Percentiles rank a stretch among this genome's conserved stretches.
phyloP scores from a whole-genome alignment of 1,140 invertebrate species.

The Drosophila pseudoananassae region DNA sequence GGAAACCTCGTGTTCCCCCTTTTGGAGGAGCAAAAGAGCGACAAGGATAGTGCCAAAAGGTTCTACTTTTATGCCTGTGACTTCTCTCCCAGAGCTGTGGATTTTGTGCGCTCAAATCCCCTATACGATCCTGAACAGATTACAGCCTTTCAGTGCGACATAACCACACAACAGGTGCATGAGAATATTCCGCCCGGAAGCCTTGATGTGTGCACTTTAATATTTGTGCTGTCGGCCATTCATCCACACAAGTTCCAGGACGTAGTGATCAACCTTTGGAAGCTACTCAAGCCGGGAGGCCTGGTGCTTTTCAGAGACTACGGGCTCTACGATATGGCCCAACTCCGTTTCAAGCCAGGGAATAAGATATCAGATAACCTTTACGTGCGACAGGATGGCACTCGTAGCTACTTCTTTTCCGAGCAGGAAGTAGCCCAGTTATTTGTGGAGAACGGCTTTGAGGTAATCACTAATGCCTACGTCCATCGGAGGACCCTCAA shows the following conservation, averaged over 20 bases:
- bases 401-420: slow-evolving; percentile 94
- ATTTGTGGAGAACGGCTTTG: slow-evolving; percentile 89
- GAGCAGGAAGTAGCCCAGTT: slow-evolving; percentile 87
- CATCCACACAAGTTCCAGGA: slow-evolving; percentile 92
- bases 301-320: slow-evolving; percentile 97
- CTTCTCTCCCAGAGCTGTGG: slow-evolving; percentile 95
- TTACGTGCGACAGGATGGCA: slow-evolving; percentile 98
- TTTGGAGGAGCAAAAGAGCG: slow-evolving; percentile 89
- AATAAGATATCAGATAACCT: slow-evolving; percentile 97
- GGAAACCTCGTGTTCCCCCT: slow-evolving; percentile 98
- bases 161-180: slow-evolving; percentile 88
- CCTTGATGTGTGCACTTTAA: slow-evolving; percentile 95
- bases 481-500: slow-evolving; percentile 95
- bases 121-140: slow-evolving; percentile 85
- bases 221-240: slow-evolving; percentile 98
- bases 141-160: slow-evolving; percentile 91
- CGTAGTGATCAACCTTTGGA: slow-evolving; percentile 89
- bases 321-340: slow-evolving; percentile 98
- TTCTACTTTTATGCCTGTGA: slow-evolving; percentile 95
- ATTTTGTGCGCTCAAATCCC: slow-evolving; percentile 91
- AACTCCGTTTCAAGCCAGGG: slow-evolving; percentile 95
- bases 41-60: slow-evolving; percentile 82
- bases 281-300: slow-evolving; percentile 91
- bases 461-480: slow-evolving; percentile 89
- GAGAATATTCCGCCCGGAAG: slow-evolving; percentile 85